Conservation (phyloP, 2,797 vertebrate species). For the Cercopithecus hamlyni region DNA sequence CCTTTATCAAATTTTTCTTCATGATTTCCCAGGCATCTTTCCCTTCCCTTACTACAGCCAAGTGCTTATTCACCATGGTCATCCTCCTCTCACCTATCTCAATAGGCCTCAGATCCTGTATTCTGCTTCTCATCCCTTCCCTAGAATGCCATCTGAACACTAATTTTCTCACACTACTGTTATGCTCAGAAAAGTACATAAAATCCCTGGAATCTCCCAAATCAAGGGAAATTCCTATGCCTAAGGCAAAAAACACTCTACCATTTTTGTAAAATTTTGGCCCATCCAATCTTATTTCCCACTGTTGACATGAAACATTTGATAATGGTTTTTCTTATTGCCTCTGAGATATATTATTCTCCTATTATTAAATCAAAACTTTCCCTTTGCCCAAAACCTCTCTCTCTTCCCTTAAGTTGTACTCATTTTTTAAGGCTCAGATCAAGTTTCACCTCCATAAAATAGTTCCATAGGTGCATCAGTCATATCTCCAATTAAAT, state of each 20-base stretch:
- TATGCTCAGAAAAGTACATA: background rate
- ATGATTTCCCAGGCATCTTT: background rate
- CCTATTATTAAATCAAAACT: background rate
- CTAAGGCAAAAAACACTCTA: background rate
- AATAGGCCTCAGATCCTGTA: background rate
- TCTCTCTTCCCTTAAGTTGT: slow-evolving; percentile 16
- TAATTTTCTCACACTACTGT: background rate
- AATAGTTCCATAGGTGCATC: background rate
- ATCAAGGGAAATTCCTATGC: background rate
- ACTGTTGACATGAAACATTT: background rate
- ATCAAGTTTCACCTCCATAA: background rate
- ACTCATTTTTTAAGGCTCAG: background rate
- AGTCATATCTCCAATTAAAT: background rate
- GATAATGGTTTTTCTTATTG: background rate
- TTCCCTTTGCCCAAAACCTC: background rate
- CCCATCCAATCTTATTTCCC: background rate
- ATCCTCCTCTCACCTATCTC: too few species aligned
- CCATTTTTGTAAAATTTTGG: background rate
- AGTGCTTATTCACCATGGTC: background rate
- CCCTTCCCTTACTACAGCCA: background rate
- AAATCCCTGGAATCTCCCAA: background rate
- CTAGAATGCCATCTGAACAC: background rate
- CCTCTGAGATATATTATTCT: background rate
- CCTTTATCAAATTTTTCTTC: background rate
- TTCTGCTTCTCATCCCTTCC: background rate